phyloP scores from a whole-genome alignment of 2,113 vertebrate genomes.

The Baryphthengus martii region DNA sequence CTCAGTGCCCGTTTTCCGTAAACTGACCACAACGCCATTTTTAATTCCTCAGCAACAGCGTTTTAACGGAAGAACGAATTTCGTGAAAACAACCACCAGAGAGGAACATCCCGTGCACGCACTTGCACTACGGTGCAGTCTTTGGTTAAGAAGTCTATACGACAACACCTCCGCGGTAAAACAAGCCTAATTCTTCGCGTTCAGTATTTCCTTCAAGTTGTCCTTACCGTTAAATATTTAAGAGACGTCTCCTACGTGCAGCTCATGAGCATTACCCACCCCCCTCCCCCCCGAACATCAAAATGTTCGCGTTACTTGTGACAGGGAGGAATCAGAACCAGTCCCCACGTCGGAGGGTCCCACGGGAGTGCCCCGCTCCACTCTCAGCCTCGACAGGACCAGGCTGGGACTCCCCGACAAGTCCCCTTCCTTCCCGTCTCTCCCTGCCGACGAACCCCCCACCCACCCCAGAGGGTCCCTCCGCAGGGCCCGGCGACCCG shows the following conservation, averaged over 20 bases:
- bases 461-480: not conserved
- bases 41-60: not conserved
- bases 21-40: fast-evolving
- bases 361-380: not conserved
- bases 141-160: not conserved
- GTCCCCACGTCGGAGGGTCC: not conserved
- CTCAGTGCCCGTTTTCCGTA: not conserved
- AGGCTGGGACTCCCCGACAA: not conserved
- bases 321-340: not conserved
- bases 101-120: not conserved
- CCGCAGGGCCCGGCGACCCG: not conserved
- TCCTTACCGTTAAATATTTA: not conserved
- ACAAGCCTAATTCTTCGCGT: not conserved
- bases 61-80: not conserved
- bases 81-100: not conserved
- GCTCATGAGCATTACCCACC: not conserved
- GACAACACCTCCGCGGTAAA: not conserved
- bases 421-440: not conserved
- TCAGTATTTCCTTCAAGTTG: not conserved
- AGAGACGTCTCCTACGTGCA: not conserved
- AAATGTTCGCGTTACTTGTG: not conserved
- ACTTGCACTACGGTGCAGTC: not conserved
- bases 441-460: not conserved
- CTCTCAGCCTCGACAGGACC: not conserved
- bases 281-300: no score